Evolutionary conservation across 2,888 invertebrate species (phyloP), one percentile per base, ranked within the genome.

Genomic region (Mantis religiosa): DNA sequence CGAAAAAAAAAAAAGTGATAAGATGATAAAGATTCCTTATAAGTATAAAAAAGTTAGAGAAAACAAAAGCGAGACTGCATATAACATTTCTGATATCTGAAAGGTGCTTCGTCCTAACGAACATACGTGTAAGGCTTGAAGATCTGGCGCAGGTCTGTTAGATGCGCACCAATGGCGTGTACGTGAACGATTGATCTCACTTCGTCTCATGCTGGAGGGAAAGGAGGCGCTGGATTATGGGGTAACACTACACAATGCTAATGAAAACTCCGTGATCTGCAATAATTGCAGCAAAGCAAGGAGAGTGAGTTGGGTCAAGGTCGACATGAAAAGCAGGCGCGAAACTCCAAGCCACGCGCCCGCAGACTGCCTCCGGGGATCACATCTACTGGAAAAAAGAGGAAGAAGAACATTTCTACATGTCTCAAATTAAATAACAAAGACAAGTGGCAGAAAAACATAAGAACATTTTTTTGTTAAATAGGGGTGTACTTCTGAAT

Each of bases 261-360:
- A 71, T 71, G 54, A 71, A 71, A 71, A 71, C 54, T 71, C 54
- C 54, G 54, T 71, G 54, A 71, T 71, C 54, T 71, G 54, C 54
- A 71, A 71, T 71, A 71, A 71, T 71, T 71, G 54, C 54, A 71
- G 54, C 25, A 71, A 71, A 71, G 54, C 54, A 71, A 71, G 54
- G 54, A 71, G 54, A 71, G 54, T 71, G 54, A 71, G 54, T 86
- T 86, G 30, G 86, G 86, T 86, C 86, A 86, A 86, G 86, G 86
- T 28, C 86, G 81, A 2, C 86, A 86, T 86, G 86, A 86, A 86
- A 28, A 71, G 54, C 20, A 71, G 54, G 54, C 54, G 54, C 54
- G 54, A 71, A 71, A 71, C 54, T 25, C 54, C 54, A 71, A 71
- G 54, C 54, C 54, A 71, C 54, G 54, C 54, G 54, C 54, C 54